A percentile compares a stretch with the other conserved stretches of the same genome.
phyloP scores from a whole-genome alignment of 2,113 vertebrate species.

The Percopsis transmontana region DNA sequence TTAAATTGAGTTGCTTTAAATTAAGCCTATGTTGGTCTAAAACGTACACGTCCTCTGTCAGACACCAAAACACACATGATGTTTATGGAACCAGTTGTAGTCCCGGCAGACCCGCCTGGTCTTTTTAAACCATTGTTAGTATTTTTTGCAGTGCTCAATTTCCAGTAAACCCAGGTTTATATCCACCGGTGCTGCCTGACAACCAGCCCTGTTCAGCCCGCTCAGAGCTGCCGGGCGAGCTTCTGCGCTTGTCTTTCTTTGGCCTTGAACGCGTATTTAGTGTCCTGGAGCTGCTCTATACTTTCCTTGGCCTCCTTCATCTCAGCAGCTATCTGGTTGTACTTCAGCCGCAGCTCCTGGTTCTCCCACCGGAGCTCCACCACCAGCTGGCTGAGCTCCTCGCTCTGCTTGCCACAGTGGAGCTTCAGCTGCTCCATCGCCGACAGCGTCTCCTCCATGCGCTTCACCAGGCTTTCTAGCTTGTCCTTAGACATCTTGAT shows the following conservation, averaged over 20 bases:
- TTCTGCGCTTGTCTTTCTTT: constrained; percentile 88
- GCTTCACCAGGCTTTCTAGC: constrained; percentile 85
- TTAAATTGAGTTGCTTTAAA: constrained; percentile 60
- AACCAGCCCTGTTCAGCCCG: neutral
- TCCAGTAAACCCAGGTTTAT: neutral
- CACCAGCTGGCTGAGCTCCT: constrained; percentile 84
- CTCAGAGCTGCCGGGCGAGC: constrained; percentile 84
- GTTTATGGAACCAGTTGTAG: constrained; percentile 43
- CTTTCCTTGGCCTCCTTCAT: constrained; percentile 85
- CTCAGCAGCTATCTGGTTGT: constrained; percentile 77
- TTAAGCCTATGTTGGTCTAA: constrained; percentile 19
- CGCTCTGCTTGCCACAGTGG: constrained; percentile 85
- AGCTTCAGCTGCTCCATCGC: constrained; percentile 89
- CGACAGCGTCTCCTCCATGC: constrained; percentile 86
- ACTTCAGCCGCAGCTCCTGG: constrained; percentile 84
- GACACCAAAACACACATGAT: neutral
- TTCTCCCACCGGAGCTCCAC: constrained; percentile 83
- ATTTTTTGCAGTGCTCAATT: neutral
- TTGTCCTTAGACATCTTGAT: constrained; percentile 84
- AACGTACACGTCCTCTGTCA: constrained; percentile 31
- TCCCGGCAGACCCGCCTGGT: constrained; percentile 39
- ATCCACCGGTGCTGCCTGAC: constrained; percentile 5
- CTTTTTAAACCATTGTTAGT: constrained; percentile 19
- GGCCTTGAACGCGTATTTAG: constrained; percentile 84
- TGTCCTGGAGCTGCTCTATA: constrained; percentile 82